Evolutionary conservation across 2,113 vertebrate species (phyloP).

Genomic region (Periophthalmus modestus): DNA sequence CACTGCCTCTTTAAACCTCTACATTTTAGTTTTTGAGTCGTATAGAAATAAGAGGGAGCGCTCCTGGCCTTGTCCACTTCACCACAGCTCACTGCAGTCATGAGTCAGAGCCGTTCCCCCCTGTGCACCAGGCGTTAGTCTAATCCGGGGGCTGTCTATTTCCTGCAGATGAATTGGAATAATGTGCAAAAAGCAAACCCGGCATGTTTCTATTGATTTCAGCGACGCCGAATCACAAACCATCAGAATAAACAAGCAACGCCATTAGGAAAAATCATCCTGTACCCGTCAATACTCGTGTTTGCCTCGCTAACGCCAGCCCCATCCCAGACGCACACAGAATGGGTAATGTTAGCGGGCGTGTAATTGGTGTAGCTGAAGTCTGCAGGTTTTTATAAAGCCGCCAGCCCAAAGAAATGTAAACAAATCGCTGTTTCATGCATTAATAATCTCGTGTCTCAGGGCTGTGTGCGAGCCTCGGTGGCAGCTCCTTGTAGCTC

Average conservation of each 20-base stretch:
- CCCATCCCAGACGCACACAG: slow-evolving; percentile 14
- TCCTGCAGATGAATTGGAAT: slow-evolving; percentile 35
- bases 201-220: slow-evolving; percentile 36
- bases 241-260: slow-evolving; percentile 24
- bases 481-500: slow-evolving; percentile 1
- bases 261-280: slow-evolving; percentile 32
- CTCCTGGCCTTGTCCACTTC: slow-evolving; percentile 31
- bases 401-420: slow-evolving; percentile 2
- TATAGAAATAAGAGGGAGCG: neutral
- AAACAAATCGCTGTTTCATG: slow-evolving; percentile 4
- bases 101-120: slow-evolving; percentile 41
- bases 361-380: slow-evolving; percentile 5
- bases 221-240: slow-evolving; percentile 24
- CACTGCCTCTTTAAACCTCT: no score
- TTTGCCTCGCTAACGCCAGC: slow-evolving; percentile 19
- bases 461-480: neutral
- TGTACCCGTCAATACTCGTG: slow-evolving; percentile 22
- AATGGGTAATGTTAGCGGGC: neutral
- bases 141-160: slow-evolving; percentile 21
- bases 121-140: slow-evolving; percentile 29
- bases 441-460: neutral
- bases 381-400: slow-evolving; percentile 8
- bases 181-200: slow-evolving; percentile 16
- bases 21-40: neutral
- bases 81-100: slow-evolving; percentile 33